phyloP scores from a whole-genome alignment of 2,888 invertebrate species.

The Hymenopus coronatus region DNA sequence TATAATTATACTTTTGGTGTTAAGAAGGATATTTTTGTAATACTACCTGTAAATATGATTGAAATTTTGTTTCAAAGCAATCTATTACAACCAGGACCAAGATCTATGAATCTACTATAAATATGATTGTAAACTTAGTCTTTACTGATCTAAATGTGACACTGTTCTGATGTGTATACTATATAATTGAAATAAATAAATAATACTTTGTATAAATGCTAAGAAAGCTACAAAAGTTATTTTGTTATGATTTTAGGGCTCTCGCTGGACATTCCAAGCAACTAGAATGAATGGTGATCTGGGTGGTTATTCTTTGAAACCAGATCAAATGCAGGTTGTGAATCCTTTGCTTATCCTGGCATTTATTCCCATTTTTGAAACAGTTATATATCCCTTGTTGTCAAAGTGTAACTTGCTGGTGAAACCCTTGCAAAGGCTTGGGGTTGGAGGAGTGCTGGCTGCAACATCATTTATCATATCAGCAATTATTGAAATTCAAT shows the following conservation, averaged over 20 bases:
- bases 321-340: slow-evolving; percentile 94
- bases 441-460: slow-evolving; percentile 82
- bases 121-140: too few species aligned
- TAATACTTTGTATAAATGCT: too few species aligned
- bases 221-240: not conserved
- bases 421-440: slow-evolving; percentile 83
- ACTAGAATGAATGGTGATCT: slow-evolving; percentile 81
- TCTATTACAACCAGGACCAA: too few species aligned
- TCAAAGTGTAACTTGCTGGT: slow-evolving; percentile 64
- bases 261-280: slow-evolving; percentile 90
- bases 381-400: slow-evolving; percentile 75
- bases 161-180: too few species aligned
- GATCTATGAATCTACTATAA: too few species aligned
- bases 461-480: slow-evolving; percentile 84
- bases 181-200: too few species aligned
- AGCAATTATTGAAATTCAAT: slow-evolving; percentile 73
- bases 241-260: slow-evolving; percentile 56
- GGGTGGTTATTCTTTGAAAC: slow-evolving; percentile 70
- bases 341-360: slow-evolving; percentile 82
- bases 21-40: too few species aligned
- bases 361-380: slow-evolving; percentile 83
- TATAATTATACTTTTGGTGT: too few species aligned
- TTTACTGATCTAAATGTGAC: too few species aligned
- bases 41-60: too few species aligned
- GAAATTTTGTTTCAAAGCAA: too few species aligned